Base-by-base conservation (phyloP, 1,140 invertebrate genomes). In the Drosophila bipectinata region DNA sequence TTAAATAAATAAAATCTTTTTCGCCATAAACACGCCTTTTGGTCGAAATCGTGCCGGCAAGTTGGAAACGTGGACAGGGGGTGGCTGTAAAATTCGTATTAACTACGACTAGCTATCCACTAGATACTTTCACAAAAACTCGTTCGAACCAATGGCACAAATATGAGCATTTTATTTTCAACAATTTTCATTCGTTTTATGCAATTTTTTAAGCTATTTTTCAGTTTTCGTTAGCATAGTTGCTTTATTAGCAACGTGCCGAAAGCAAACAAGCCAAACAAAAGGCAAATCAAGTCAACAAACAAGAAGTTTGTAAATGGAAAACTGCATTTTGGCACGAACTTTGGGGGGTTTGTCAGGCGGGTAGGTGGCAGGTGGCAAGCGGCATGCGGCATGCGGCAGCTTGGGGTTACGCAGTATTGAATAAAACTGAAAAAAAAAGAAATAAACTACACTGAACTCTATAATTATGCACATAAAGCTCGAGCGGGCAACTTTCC, bases 281-380 rank as follows among this genome's bases (percentile, higher is more conserved):
- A 63, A 56, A 69, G 51, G 41, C 57, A 63, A 79, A 79, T 62
- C 56, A 59, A 57, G 44, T 55, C 28, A 55, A 34, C 57, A 57
- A 72, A 72, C 54, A 72, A 77, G 63, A 78, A 79, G 56, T 63
- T 84, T 72, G 64, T 56, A 41, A 73, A 69, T 41, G 39, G 28
- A 66, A 83, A 85, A 85, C 77, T 87, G 71, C 78, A 79, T 82
- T 79, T 85, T 72, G 62, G 76, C 82, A 85, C 82, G 82, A 79
- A 87, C 45, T 59, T 57, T 61, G 30, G 8, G 15, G 8, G 37
- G 21, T 7, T 41, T 41, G 18, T 24, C n/a, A 4, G 6, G 26
- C 26, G 26, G 14, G 34, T 18, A 32, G 41, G 32, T 28, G 10
- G 34, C 24, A 26, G 48, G 60, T 9, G 5, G 26, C 12, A 14